Base-by-base conservation (phyloP, 2,113 vertebrate genomes). In the Cyanoderma ruficeps region DNA sequence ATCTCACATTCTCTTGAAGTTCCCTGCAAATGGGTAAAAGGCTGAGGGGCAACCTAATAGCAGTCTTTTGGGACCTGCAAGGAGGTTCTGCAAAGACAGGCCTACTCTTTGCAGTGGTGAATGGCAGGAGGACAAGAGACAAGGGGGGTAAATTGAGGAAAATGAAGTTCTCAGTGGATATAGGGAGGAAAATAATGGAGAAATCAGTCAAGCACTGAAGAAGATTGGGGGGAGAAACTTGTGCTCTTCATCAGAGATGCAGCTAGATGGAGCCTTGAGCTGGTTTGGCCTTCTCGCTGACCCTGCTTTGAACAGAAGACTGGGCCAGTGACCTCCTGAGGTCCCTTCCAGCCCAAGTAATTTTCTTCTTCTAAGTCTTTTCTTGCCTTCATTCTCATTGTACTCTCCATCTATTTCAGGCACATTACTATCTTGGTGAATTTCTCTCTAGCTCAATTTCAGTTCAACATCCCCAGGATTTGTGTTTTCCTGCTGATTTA, bases 151-250 rank as follows among this genome's bases (percentile, higher is more conserved):
- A 80, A 7, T 42, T 85, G 28, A 79, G 78, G 71, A 21, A 28
- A 87, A 42, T 31, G 3, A 56, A 68, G 28, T 87, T 90, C 41
- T 79, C 15, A 41, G 31, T 60, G 22, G 11, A 14, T 20, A 2
- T 8, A 6, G 13, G 0, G 4, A 1, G 11, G 14, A 28, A 23
- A 33, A 41, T 61, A 5, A 8, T 33, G 6, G 31, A 61, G 22
- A 77, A 6, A 78, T 44, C 65, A n/a, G 5, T 17, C 35, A 57
- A 65, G 25, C 23, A 19, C 27, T 82, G 44, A 10, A 76, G 27
- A 53, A 64, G 33, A 31, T 56, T 52, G 6, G 28, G 35, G 50
- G 47, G 39, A 69, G 7, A 65, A 41, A 6, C 28, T 3, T 31
- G 28, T 41, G 33, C 16, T 76, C 28, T 64, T 78, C 53, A 23